These are phyloP conservation scores for Gastrophysa polygoni DNA, from an alignment of 2,888 invertebrate genomes.

Conservation along the genomic window DNA sequence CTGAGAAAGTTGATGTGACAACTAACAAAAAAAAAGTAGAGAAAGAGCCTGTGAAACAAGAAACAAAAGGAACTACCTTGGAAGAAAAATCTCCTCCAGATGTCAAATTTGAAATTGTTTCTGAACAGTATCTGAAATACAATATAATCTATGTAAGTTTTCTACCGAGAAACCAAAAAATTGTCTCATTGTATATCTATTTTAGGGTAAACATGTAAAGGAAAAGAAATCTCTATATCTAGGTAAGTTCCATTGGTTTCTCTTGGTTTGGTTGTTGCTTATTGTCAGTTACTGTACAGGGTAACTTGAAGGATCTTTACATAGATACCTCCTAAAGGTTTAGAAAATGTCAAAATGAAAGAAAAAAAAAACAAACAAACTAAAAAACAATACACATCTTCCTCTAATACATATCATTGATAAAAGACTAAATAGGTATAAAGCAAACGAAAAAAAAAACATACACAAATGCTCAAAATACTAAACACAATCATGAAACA, in stretches of 20 bases:
- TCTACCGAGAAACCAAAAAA: not conserved
- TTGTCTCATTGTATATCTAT: slow-evolving; percentile 26
- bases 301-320: too few relatives aligned
- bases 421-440: too few relatives aligned
- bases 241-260: slow-evolving; percentile 37
- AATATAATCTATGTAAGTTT: slow-evolving; percentile 44
- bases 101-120: slow-evolving; percentile 35
- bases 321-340: too few relatives aligned
- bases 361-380: too few relatives aligned
- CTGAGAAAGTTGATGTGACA: slow-evolving; percentile 16
- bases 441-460: too few relatives aligned
- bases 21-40: slow-evolving; percentile 24
- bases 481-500: too few relatives aligned
- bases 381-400: too few relatives aligned
- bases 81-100: slow-evolving; percentile 22
- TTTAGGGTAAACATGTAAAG: slow-evolving; percentile 49
- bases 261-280: too few relatives aligned
- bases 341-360: too few relatives aligned
- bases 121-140: slow-evolving; percentile 40
- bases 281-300: too few relatives aligned
- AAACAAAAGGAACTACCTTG: slow-evolving; percentile 17
- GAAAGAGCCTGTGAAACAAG: slow-evolving; percentile 22
- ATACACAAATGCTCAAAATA: too few relatives aligned
- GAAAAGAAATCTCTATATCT: slow-evolving; percentile 45
- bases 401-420: too few relatives aligned